Evolutionary conservation across 2,888 invertebrate species (phyloP).

Genomic region (Taenaris catops): DNA sequence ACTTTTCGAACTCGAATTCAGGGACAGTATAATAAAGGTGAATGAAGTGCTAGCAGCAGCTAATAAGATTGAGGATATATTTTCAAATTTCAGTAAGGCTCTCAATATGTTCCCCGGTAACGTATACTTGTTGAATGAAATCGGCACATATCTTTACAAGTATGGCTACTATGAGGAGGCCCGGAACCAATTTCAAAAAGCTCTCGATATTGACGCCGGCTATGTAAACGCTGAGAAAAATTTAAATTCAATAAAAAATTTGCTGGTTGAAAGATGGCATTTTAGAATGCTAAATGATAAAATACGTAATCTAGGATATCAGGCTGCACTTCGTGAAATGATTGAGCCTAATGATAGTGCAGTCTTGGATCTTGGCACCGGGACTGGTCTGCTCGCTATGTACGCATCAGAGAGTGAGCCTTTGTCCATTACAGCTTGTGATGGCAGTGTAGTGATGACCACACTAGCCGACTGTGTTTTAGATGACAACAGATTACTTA

Average conservation of each 20-base stretch:
- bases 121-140: conserved; percentile 48
- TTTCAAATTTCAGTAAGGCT: conserved; percentile 46
- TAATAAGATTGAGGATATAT: conserved; percentile 47
- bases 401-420: conserved; percentile 81
- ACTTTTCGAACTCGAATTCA: conserved; percentile 44
- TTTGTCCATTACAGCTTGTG: conserved; percentile 82
- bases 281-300: conserved; percentile 90
- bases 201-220: conserved; percentile 63
- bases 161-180: conserved; percentile 78
- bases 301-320: conserved; percentile 83
- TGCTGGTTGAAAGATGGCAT: conserved; percentile 89
- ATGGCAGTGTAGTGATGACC: conserved; percentile 82
- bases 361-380: conserved; percentile 88
- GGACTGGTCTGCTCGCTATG: conserved; percentile 86
- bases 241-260: conserved; percentile 83
- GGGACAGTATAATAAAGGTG: conserved; percentile 34
- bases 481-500: conserved; percentile 46
- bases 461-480: conserved; percentile 72
- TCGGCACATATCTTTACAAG: conserved; percentile 66
- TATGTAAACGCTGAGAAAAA: conserved; percentile 82
- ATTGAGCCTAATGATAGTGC: conserved; percentile 61
- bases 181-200: conserved; percentile 76
- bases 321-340: conserved; percentile 79
- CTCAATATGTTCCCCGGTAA: conserved; percentile 43
- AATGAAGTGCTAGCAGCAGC: conserved; percentile 36